Conservation (phyloP, 2,113 vertebrate species). For the Dendropsophus ebraccatus region DNA sequence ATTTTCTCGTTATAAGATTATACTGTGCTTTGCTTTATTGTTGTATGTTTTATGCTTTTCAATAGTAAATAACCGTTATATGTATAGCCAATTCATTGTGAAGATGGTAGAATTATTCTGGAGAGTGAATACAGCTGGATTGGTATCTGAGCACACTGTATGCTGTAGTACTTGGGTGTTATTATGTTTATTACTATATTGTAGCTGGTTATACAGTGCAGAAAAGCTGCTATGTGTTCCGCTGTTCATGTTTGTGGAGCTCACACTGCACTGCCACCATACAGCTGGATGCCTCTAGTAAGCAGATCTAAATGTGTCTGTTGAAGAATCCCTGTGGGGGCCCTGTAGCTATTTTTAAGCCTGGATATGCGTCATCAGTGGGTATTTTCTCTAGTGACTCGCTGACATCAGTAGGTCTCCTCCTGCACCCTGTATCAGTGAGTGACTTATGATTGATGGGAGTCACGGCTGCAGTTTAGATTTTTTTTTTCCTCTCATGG, state of each 20-base stretch:
- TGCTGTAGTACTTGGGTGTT: neutral
- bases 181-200: slow-evolving; percentile 3
- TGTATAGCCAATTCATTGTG: too few species aligned
- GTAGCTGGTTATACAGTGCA: neutral
- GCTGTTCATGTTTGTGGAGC: slow-evolving; percentile 74
- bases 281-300: slow-evolving; percentile 82
- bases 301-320: slow-evolving; percentile 90
- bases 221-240: slow-evolving; percentile 60
- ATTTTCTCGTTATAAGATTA: neutral
- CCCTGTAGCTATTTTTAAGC: slow-evolving; percentile 98
- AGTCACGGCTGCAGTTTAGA: slow-evolving; percentile 79
- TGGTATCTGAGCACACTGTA: neutral
- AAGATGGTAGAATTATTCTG: neutral
- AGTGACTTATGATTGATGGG: slow-evolving; percentile 91
- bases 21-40: neutral
- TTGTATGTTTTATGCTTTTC: neutral
- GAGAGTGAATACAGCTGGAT: neutral
- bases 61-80: neutral
- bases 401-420: slow-evolving; percentile 98
- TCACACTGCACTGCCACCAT: slow-evolving; percentile 68
- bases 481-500: slow-evolving; percentile 72
- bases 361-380: slow-evolving; percentile 99
- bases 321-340: slow-evolving; percentile 89
- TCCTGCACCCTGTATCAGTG: slow-evolving; percentile 89
- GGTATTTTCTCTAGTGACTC: slow-evolving; percentile 99